A percentile compares a stretch with the other conserved stretches of the same genome.
These are phyloP conservation scores for Phortica magna DNA, from an alignment of 2,888 invertebrate genomes.

Conservation along the genomic window DNA sequence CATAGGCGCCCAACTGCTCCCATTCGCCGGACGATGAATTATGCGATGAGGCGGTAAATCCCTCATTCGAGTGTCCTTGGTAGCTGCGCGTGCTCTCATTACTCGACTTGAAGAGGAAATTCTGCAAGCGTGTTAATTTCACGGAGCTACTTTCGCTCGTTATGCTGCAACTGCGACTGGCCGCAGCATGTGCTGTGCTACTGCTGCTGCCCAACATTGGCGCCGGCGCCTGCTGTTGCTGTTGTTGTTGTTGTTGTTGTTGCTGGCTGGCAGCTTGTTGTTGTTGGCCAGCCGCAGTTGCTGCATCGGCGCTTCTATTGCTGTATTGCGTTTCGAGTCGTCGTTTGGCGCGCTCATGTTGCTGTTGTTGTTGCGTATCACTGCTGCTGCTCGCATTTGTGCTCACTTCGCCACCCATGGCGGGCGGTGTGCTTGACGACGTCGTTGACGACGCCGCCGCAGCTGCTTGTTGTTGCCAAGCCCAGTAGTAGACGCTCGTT, in stretches of 20 bases:
- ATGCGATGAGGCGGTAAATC: slow-evolving; percentile 72
- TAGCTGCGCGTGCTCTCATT: slow-evolving; percentile 71
- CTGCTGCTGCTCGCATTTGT: slow-evolving; percentile 49
- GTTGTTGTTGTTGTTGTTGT: slow-evolving; percentile 31
- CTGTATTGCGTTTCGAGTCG: slow-evolving; percentile 55
- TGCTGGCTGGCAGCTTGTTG: no score
- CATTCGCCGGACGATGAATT: slow-evolving; percentile 75
- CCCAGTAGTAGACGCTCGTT: slow-evolving; percentile 65
- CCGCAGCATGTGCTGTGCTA: slow-evolving; percentile 41
- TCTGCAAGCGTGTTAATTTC: slow-evolving; percentile 71
- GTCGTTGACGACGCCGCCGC: slow-evolving; percentile 20
- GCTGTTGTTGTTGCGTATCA: slow-evolving; percentile 31
- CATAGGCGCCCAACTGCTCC: slow-evolving; percentile 63
- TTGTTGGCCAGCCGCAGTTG: slow-evolving; percentile 28
- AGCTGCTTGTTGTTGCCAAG: slow-evolving; percentile 53
- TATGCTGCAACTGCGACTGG: slow-evolving; percentile 71
- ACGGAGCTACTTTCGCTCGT: slow-evolving; percentile 73
- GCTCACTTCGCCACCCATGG: slow-evolving; percentile 74
- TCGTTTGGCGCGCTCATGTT: slow-evolving; percentile 31
- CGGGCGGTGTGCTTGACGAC: slow-evolving; percentile 40
- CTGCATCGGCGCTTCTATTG: slow-evolving; percentile 53
- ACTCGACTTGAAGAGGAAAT: slow-evolving; percentile 76
- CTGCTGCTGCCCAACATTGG: slow-evolving; percentile 16
- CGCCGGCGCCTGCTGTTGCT: slow-evolving; percentile 14
- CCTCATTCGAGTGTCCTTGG: slow-evolving; percentile 73